Evolutionary conservation across 2,888 invertebrate genomes (phyloP).

Genomic region (Carcina quercana): DNA sequence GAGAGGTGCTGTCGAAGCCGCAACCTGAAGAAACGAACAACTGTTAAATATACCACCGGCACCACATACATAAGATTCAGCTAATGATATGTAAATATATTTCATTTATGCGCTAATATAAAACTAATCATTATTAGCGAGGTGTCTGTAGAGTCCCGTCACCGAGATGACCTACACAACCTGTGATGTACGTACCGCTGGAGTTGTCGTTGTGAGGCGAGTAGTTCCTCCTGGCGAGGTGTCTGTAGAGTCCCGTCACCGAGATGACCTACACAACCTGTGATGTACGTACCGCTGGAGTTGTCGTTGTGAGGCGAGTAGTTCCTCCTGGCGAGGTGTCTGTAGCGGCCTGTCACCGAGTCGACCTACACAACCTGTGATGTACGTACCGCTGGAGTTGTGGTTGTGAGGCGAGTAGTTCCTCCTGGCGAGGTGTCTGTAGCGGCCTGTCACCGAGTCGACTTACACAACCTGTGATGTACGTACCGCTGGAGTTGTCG

Average conservation of each 20-base stretch:
- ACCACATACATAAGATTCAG: too few relatives aligned
- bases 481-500: slow-evolving; percentile 55
- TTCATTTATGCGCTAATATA: too few relatives aligned
- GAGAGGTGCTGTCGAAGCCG: slow-evolving; percentile 82
- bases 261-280: too few relatives aligned
- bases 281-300: slow-evolving; percentile 55
- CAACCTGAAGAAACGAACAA: slow-evolving; percentile 37
- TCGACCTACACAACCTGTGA: slow-evolving; percentile 26
- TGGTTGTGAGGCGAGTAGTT: slow-evolving; percentile 65
- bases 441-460: slow-evolving; percentile 40
- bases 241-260: slow-evolving; percentile 49
- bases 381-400: slow-evolving; percentile 47
- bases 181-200: slow-evolving; percentile 34
- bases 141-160: too few relatives aligned
- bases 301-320: slow-evolving; percentile 63
- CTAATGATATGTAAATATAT: too few relatives aligned
- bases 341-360: slow-evolving; percentile 43
- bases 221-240: slow-evolving; percentile 59
- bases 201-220: slow-evolving; percentile 61
- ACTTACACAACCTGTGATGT: slow-evolving; percentile 23
- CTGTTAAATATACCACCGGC: slow-evolving; percentile 2
- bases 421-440: slow-evolving; percentile 54
- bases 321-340: slow-evolving; percentile 58
- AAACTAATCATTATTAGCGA: too few relatives aligned
- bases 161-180: too few relatives aligned